Conservation (phyloP, 2,888 invertebrate species). For the Nysson spinosus region DNA sequence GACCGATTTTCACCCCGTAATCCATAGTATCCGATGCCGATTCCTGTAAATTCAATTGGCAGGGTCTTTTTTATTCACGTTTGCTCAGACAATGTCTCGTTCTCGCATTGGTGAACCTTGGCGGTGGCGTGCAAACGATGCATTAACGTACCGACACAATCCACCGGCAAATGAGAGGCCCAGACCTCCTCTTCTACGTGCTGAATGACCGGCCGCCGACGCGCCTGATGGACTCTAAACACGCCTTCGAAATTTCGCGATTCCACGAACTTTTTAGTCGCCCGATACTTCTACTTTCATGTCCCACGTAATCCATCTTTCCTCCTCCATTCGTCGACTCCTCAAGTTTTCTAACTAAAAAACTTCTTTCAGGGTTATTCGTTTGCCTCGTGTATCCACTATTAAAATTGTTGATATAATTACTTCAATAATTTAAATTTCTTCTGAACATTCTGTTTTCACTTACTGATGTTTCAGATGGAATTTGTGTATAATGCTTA, state of each 20-base stretch:
- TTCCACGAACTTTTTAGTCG: slow-evolving; percentile 68
- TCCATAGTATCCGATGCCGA: slow-evolving; percentile 5
- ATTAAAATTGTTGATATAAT: no score
- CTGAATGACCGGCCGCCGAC: slow-evolving; percentile 65
- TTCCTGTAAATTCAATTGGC: slow-evolving; percentile 19
- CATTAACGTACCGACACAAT: slow-evolving; percentile 65
- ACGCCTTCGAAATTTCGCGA: slow-evolving; percentile 72
- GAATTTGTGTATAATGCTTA: no score
- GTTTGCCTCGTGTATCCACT: no score
- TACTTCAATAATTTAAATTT: no score
- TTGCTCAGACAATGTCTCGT: slow-evolving; percentile 65
- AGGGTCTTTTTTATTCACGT: slow-evolving; percentile 33
- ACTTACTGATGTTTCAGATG: no score
- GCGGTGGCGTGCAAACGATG: slow-evolving; percentile 54
- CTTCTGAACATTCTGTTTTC: no score
- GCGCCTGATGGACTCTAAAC: slow-evolving; percentile 71
- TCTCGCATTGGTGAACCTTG: slow-evolving; percentile 68
- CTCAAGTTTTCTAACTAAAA: slow-evolving; percentile 1
- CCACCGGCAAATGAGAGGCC: slow-evolving; percentile 73
- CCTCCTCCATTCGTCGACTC: neutral
- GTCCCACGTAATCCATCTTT: slow-evolving; percentile 3
- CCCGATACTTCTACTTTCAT: slow-evolving; percentile 9
- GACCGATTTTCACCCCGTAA: neutral
- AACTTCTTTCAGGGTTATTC: no score
- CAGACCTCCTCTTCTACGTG: slow-evolving; percentile 62